Percentiles rank a stretch among this genome's conserved stretches.
Conservation (phyloP, 2,888 invertebrate genomes). For the Plemyria rubiginata region DNA sequence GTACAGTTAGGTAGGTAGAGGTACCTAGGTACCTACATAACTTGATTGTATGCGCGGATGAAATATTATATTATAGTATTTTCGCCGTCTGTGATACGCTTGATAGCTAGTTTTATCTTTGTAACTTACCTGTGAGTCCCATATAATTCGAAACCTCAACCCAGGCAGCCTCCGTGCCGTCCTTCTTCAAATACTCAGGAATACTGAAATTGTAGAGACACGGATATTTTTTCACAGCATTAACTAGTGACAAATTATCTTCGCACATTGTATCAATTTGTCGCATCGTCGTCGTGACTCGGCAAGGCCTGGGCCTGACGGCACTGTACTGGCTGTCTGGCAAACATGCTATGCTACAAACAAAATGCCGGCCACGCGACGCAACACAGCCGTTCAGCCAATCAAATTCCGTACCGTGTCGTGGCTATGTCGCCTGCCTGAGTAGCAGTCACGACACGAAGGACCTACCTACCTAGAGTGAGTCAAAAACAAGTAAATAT, state of each 20-base stretch:
- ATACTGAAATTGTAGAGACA: slow-evolving; percentile 54
- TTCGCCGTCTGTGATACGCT: no score
- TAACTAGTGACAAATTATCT: slow-evolving; percentile 52
- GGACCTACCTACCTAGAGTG: no score
- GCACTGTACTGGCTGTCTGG: slow-evolving; percentile 34
- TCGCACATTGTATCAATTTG: slow-evolving; percentile 47
- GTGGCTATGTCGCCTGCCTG: not conserved
- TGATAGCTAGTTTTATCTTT: not conserved
- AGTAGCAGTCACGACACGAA: no score
- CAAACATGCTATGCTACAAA: slow-evolving; percentile 24
- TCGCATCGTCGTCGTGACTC: slow-evolving; percentile 40
- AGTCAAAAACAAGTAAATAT: no score
- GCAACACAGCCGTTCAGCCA: slow-evolving; percentile 44
- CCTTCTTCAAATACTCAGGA: slow-evolving; percentile 54
- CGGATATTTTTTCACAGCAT: slow-evolving; percentile 51
- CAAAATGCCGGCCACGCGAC: slow-evolving; percentile 49
- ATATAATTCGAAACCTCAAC: slow-evolving; percentile 51
- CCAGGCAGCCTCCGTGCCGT: slow-evolving; percentile 56
- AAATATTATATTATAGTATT: no score
- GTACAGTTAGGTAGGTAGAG: no score
- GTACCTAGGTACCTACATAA: no score
- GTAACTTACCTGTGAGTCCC: slow-evolving; percentile 48
- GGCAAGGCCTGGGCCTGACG: slow-evolving; percentile 36
- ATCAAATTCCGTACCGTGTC: slow-evolving; percentile 10
- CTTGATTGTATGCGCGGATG: no score